These are phyloP conservation scores for Drosophila koepferae DNA, from an alignment of 2,888 invertebrate genomes.

Conservation along the genomic window DNA sequence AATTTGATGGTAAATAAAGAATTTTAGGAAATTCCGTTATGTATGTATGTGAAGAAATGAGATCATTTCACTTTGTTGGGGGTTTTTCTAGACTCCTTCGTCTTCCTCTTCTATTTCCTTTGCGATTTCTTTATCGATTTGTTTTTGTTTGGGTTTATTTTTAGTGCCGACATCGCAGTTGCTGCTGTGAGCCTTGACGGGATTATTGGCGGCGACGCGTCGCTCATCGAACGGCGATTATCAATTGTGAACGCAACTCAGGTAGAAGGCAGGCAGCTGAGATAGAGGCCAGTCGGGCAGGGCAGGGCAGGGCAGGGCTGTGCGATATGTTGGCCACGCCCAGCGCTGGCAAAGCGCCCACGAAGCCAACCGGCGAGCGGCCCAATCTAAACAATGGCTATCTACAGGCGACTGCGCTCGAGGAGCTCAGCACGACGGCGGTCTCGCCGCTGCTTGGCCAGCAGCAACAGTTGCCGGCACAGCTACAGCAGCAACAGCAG, in stretches of 20 bases:
- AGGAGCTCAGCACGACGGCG: conserved; percentile 67
- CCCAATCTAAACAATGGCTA: conserved; percentile 84
- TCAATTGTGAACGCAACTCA: not conserved
- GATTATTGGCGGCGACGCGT: conserved; percentile 7
- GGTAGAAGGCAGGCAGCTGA: not conserved
- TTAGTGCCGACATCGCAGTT: conserved; percentile 46
- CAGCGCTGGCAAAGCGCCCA: conserved; percentile 37
- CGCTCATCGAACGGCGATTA: conserved; percentile 6
- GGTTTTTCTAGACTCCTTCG: not conserved
- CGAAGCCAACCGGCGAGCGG: conserved; percentile 57
- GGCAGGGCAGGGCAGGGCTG: conserved; percentile 11
- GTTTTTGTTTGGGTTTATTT: conserved; percentile 14
- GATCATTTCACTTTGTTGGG: not conserved
- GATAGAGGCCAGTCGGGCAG: conserved; percentile 21
- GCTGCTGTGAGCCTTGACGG: conserved; percentile 27
- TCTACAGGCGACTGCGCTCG: conserved; percentile 67
- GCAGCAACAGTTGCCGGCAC: conserved; percentile 30
- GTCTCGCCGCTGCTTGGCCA: conserved; percentile 72
- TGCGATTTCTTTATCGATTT: not conserved
- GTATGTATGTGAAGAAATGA: not conserved
- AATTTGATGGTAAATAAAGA: not conserved
- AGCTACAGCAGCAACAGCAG: not conserved
- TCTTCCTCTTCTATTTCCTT: not conserved
- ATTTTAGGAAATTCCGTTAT: not conserved
- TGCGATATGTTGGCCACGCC: conserved; percentile 64